These are phyloP conservation scores for Cancer borealis DNA, from an alignment of 2,888 invertebrate genomes.

Conservation along the genomic window DNA sequence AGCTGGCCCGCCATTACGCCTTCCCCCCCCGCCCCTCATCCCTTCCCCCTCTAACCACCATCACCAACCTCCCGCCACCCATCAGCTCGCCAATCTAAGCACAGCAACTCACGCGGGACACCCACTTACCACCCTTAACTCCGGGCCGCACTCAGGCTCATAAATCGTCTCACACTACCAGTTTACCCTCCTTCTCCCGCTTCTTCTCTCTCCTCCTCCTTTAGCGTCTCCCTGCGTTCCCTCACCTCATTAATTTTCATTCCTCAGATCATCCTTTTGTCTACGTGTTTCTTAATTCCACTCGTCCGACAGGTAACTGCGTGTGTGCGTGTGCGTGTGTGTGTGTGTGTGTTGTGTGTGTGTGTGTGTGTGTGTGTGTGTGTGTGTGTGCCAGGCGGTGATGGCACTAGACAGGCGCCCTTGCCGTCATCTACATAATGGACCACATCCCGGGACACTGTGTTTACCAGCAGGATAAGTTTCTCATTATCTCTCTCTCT, in stretches of 20 bases:
- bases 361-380: background rate
- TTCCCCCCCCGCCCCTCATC: background rate
- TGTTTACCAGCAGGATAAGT: conserved; percentile 52
- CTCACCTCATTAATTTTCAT: background rate
- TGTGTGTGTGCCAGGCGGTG: too few relatives aligned
- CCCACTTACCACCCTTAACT: conserved; percentile 41
- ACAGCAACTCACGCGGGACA: conserved; percentile 43
- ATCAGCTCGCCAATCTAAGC: conserved; percentile 46
- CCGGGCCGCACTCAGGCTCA: background rate
- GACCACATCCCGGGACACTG: conserved; percentile 58
- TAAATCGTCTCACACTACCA: conserved; percentile 25
- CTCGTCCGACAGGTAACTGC: background rate
- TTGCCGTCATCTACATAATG: conserved; percentile 42
- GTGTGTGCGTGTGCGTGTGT: background rate
- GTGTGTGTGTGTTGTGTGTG: conserved; percentile 32
- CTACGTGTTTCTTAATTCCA: background rate
- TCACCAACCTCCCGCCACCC: conserved; percentile 10
- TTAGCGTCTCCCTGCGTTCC: too few relatives aligned
- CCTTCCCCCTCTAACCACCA: background rate
- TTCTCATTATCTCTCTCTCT: conserved; percentile 45
- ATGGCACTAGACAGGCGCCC: too few relatives aligned
- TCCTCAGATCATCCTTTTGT: background rate
- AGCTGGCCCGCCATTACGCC: background rate
- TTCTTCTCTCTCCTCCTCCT: background rate
- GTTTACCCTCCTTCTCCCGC: background rate